A percentile compares a stretch with the other conserved stretches of the same genome.
Evolutionary conservation across 2,797 vertebrate genomes (phyloP).

Genomic region (Iguana delicatissima): DNA sequence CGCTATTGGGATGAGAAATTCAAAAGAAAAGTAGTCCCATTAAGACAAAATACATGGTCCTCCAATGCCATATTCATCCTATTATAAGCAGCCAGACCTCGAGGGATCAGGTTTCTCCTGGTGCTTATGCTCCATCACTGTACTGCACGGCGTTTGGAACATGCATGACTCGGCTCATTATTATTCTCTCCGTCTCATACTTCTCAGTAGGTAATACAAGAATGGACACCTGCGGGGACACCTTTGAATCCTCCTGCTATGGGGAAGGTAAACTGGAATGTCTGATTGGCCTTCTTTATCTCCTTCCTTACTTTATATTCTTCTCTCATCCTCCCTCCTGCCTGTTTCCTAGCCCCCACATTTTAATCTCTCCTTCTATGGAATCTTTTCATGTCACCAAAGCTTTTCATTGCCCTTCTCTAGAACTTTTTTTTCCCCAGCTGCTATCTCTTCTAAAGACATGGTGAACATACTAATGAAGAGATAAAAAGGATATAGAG

Average conservation of each 20-base stretch:
- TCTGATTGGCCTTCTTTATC: conserved; percentile 15
- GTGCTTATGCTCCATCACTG: background rate
- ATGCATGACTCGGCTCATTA: conserved; percentile 20
- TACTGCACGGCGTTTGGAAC: background rate
- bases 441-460: background rate
- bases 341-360: background rate
- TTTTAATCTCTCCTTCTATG: conserved; percentile 40
- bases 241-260: conserved; percentile 27
- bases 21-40: background rate
- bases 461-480: conserved; percentile 28
- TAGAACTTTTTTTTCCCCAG: background rate
- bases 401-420: conserved; percentile 8
- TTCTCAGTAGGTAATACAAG: background rate
- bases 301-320: conserved; percentile 44
- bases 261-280: conserved; percentile 30
- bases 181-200: conserved; percentile 32
- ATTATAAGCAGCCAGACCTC: background rate
- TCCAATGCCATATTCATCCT: background rate
- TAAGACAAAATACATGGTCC: background rate
- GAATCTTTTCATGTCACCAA: conserved; percentile 33
- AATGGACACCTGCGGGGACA: conserved; percentile 13
- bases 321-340: conserved; percentile 35
- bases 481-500: background rate
- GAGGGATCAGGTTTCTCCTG: background rate
- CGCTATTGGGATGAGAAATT: background rate